Evolutionary conservation across 2,113 vertebrate genomes (phyloP), one percentile per base, ranked within the genome.

Genomic region (Nothobranchius furzeri): DNA sequence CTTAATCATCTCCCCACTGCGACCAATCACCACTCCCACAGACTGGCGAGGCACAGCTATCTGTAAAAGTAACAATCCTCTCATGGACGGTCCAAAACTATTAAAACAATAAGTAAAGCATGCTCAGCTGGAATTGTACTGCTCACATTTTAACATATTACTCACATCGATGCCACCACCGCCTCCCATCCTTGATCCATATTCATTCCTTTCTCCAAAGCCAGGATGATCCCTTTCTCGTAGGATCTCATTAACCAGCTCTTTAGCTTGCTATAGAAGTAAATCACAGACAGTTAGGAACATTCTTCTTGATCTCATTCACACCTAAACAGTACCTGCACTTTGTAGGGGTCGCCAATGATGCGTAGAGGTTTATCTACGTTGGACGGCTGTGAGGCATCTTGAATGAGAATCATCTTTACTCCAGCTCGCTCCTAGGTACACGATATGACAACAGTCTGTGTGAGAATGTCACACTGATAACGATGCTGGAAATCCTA

Each of bases 371-470:
- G 95, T 68, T 98, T 97, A 76, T 96, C 96, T 61, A 97, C 91
- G 12, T 96, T 96, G 0, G 94, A 93, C 14, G 94, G 94, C 90
- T 98, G 96, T 55, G 95, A 95, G 13, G 93, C 94, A 55, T 98
- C 96, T 78, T 98, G 96, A 84, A 98, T 96, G 51, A 98, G 89
- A 76, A 97, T 96, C 96, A 98, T 98, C 88, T 98, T 98, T 58
- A 98, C 96, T 53, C 96, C 96, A 25, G 96, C 96, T 4, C 95
- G 93, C 40, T 97, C 96, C 96, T 98, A 60, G 7, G n/a, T 30
- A 30, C 30, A 30, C 4, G 30, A 30, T 30, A 37, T 13, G 37
- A 50, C n/a, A 20, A 42, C 1, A 3, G 6, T 2, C 40, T 13
- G 30, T 2, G 15, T 13, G 7, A 25, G 12, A 2, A 12, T 45